Evolutionary conservation across 2,113 vertebrate species (phyloP).

Genomic region (Atherinomorus stipes): DNA sequence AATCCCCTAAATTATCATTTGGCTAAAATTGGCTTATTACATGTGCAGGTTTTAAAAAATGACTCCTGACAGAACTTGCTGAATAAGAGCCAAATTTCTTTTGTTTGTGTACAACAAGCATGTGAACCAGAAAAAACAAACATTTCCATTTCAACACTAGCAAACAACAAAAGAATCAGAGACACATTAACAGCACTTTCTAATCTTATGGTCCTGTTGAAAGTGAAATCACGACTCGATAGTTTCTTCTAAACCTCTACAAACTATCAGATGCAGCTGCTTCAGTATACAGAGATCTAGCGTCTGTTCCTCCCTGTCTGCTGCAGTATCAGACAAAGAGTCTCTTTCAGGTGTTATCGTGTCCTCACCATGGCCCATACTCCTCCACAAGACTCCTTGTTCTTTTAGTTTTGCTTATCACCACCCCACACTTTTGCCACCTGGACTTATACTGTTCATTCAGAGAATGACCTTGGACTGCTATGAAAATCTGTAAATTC

Average conservation of each 20-base stretch:
- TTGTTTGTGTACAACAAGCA: too few species aligned
- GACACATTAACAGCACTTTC: neutral
- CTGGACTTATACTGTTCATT: neutral
- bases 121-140: too few species aligned
- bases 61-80: neutral
- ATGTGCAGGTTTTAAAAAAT: too few species aligned
- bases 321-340: slow-evolving; percentile 46
- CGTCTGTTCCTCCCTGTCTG: neutral
- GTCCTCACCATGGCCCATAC: slow-evolving; percentile 11
- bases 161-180: too few species aligned
- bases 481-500: neutral
- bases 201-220: neutral
- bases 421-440: neutral
- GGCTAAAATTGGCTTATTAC: too few species aligned
- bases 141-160: too few species aligned
- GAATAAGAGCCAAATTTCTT: neutral
- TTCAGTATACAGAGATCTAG: neutral
- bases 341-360: slow-evolving; percentile 42
- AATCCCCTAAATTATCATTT: neutral
- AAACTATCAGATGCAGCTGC: neutral
- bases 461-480: neutral
- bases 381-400: neutral
- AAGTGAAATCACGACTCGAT: neutral
- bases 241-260: neutral
- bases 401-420: neutral